Base-by-base conservation (phyloP, 2,888 invertebrate genomes). In the Amblyjoppa proteus region DNA sequence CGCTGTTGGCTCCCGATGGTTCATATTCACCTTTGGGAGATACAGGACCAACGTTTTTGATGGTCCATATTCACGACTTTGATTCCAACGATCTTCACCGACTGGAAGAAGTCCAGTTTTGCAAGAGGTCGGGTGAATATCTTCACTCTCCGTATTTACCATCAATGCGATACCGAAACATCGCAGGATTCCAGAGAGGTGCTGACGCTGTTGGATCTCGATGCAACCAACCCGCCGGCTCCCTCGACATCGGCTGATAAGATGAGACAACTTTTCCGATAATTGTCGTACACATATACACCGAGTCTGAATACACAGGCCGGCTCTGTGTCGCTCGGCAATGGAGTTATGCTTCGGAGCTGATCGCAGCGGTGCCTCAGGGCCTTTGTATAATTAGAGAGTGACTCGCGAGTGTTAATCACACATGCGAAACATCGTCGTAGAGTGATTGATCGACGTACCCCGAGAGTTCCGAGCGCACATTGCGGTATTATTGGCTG, bases 401-500 rank as follows among this genome's bases (percentile, higher is more conserved):
- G 9, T 41, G 20, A 38, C 49, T 66, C 75, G 20, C 34, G 53
- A 41, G 38, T 66, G 53, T 77, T 77, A 68, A 77, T 77, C 77
- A 68, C 38, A 68, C 68, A 41, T 38, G 68, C n/a, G 68, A 68
- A 75, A 69, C 49, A 58, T 68, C 68, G 81, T 20, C 51, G 51
- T 69, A 56, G 56, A 49, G 68, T 75, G 68, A 75, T 81, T 75
- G 81, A 81, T 81, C 69, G 61, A 70, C 49, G 68, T 38, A 81
- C n/a, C 69, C 20, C 38, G 69, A 61, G 69, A 76, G 75, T 81
- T 76, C 76, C 34, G 38, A 70, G 61, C n/a, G 6, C n/a, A 56
- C 58, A 45, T 25, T 31, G 51, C 68, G 41, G 66, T 34, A 68
- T 73, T 34, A 80, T 45, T 45, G 45, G 58, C 56, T 28, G 73